Evolutionary conservation across 2,113 vertebrate genomes (phyloP).

Genomic region (Carassius carassius): DNA sequence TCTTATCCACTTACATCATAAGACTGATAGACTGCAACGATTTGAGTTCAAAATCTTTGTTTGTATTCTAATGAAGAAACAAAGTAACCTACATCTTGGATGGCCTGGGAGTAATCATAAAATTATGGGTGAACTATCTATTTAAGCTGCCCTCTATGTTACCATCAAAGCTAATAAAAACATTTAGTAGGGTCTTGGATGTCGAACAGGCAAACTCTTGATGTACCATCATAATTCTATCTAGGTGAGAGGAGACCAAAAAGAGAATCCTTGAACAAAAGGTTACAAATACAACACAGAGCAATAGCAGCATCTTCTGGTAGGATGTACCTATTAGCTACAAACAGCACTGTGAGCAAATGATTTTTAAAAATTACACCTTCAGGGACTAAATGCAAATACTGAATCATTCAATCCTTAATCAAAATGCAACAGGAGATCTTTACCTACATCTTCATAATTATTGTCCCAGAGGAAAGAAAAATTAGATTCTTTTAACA

Average conservation of each 20-base stretch:
- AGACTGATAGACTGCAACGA: no score
- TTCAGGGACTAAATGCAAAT: neutral
- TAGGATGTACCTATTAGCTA: conserved; percentile 22
- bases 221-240: conserved; percentile 8
- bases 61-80: no score
- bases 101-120: no score
- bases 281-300: conserved; percentile 30
- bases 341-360: conserved; percentile 9
- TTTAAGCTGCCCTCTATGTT: neutral
- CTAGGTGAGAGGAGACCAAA: neutral
- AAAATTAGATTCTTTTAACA: no score
- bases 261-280: neutral
- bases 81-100: no score
- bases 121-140: no score
- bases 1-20: no score
- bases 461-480: no score
- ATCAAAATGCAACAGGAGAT: conserved; percentile 16
- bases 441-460: no score
- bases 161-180: conserved; percentile 38
- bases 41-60: no score
- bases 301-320: conserved; percentile 65
- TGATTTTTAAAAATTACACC: neutral
- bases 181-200: conserved; percentile 19
- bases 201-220: conserved; percentile 10
- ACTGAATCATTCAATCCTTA: neutral